Base-by-base conservation (phyloP, 2,113 vertebrate species). In the Bothrops jararaca region DNA sequence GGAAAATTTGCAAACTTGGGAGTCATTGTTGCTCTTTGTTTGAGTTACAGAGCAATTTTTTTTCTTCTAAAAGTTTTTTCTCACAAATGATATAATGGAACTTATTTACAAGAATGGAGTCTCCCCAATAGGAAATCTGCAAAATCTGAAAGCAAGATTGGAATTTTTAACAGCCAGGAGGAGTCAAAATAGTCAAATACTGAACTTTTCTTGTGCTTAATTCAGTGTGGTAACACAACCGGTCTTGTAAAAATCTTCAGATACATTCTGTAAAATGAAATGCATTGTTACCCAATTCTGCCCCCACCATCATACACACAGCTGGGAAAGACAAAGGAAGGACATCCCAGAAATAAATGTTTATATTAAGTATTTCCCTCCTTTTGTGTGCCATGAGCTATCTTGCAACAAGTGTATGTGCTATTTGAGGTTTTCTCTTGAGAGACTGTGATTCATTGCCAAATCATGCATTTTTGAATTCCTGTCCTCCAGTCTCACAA, bases 391-490 rank as follows among this genome's bases (percentile, higher is more conserved):
- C 15, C 69, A 85, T 91, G 48, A 0, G 80, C 20, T 4, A 89
- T 64, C 53, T 7, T 53, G 0, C 56, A 69, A 29, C 12, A 39
- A 90, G 12, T 0, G 10, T 48, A n/a, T 92, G 80, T 56, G 94
- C 91, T n/a, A 52, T 87, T 91, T 52, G 0, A n/a, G 50, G 92
- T 53, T 86, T 1, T 86, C 52, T 91, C 90, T 42, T 57, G 64
- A 86, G 52, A 39, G 92, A 80, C n/a, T 0, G 0, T 97, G 96
- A 97, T 80, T 96, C 95, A 95, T 54, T 0, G 0, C 91, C 58
- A 91, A 95, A 91, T 93, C 92, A 91, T 2, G 95, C 90, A 80
- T 94, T 94, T 94, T 92, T 95, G 93, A 18, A 54, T 93, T 92
- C 94, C 86, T 89, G 54, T 57, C 1, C 29, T 64, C 48, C 90